Percentiles rank a stretch among this genome's conserved stretches.
phyloP scores from a whole-genome alignment of 1,140 invertebrate species.

The Zaprionus capensis region DNA sequence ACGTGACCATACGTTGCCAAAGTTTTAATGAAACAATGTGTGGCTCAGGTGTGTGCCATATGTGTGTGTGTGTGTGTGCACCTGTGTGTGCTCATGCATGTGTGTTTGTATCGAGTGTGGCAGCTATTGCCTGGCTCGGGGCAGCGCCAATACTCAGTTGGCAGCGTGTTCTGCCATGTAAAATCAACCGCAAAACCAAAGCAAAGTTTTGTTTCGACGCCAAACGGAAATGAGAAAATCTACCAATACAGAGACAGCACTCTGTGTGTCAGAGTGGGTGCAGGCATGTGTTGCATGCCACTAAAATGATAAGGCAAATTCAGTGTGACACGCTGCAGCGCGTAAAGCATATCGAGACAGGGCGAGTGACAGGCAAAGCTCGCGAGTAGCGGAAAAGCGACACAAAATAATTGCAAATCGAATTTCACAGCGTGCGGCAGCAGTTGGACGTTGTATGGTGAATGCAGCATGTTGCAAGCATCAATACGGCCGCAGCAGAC shows the following conservation, averaged over 20 bases:
- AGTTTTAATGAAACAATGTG: conserved; percentile 82
- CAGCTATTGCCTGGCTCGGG: conserved; percentile 24
- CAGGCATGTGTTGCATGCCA: conserved; percentile 39
- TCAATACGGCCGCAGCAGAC: conserved; percentile 17
- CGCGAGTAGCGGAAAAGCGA: conserved; percentile 8
- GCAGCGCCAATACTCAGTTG: conserved; percentile 33
- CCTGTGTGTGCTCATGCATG: no score
- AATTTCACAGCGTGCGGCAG: conserved; percentile 37
- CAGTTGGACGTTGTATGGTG: background rate
- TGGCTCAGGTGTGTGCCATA: conserved; percentile 25
- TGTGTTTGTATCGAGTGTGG: background rate
- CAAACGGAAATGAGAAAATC: conserved; percentile 74
- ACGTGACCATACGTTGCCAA: conserved; percentile 61
- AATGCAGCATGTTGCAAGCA: background rate
- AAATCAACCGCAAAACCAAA: conserved; percentile 65
- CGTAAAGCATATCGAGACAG: conserved; percentile 16
- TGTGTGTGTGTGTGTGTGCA: background rate
- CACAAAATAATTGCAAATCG: conserved; percentile 63
- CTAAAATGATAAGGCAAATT: conserved; percentile 71
- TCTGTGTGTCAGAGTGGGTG: background rate
- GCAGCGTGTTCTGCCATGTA: conserved; percentile 60
- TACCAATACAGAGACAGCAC: conserved; percentile 28
- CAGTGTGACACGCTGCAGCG: conserved; percentile 24
- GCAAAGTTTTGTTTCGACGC: conserved; percentile 44
- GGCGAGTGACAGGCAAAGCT: conserved; percentile 24